phyloP scores from a whole-genome alignment of 2,113 vertebrate genomes.

The Lycaon pictus region DNA sequence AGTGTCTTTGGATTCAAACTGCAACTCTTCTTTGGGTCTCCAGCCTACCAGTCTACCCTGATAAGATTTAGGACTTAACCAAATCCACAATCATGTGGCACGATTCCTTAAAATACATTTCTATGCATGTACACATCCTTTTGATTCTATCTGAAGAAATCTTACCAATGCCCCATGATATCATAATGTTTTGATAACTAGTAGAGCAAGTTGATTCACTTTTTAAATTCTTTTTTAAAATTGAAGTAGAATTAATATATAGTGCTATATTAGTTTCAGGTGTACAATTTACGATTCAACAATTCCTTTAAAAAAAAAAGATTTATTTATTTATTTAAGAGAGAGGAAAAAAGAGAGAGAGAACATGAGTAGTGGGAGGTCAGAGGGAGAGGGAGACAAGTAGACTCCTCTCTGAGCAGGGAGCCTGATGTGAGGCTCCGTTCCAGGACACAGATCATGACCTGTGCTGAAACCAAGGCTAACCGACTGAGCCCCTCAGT shows the following conservation, averaged over 20 bases:
- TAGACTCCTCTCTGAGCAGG: background rate
- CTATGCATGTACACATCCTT: background rate
- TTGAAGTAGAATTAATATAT: background rate
- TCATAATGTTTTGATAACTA: background rate
- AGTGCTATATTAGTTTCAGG: background rate
- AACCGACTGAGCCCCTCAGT: background rate
- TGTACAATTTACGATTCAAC: background rate
- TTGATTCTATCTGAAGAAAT: background rate
- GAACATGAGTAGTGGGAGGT: background rate
- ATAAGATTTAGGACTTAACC: background rate
- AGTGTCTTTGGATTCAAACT: background rate
- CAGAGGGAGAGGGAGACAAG: background rate
- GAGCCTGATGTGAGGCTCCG: background rate
- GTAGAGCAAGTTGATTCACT: background rate
- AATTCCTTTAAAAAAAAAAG: background rate
- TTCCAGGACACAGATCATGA: background rate
- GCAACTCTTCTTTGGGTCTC: background rate
- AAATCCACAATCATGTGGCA: background rate
- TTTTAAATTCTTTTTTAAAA: background rate
- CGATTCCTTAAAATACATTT: constrained; percentile 25
- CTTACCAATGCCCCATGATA: background rate
- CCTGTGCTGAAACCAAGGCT: background rate
- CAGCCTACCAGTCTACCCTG: background rate
- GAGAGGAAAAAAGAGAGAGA: background rate
- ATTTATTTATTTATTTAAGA: no score